Evolutionary conservation across 2,113 vertebrate genomes (phyloP).

Genomic region (Takifugu flavidus): DNA sequence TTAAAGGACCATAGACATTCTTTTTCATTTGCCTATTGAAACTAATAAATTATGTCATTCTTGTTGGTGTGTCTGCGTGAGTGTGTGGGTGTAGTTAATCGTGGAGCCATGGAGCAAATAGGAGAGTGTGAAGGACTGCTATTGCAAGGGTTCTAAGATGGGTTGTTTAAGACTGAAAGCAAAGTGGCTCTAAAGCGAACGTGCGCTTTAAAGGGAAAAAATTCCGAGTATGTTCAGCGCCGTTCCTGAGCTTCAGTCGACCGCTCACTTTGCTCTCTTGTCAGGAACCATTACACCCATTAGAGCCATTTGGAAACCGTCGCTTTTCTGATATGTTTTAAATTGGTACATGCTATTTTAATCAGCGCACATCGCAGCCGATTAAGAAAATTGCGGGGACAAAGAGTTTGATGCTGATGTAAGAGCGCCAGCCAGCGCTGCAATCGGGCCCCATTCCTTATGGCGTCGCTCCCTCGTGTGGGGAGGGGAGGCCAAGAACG

Average conservation of each 20-base stretch:
- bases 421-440: conserved; percentile 42
- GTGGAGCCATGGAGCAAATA: conserved; percentile 48
- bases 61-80: conserved; percentile 15
- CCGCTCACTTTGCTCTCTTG: conserved; percentile 40
- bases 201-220: conserved; percentile 28
- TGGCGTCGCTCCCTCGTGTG: conserved; percentile 48
- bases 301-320: conserved; percentile 49
- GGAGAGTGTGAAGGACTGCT: conserved; percentile 53
- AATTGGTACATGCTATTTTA: conserved; percentile 67
- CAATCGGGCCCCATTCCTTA: conserved; percentile 55
- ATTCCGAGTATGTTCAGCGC: conserved; percentile 21
- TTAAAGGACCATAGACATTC: conserved; percentile 74
- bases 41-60: conserved; percentile 63
- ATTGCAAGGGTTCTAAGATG: conserved; percentile 45
- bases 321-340: conserved; percentile 54
- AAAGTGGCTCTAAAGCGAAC: conserved; percentile 30
- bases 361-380: conserved; percentile 62
- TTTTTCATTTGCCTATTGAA: conserved; percentile 71
- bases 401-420: conserved; percentile 51
- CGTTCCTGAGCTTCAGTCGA: conserved; percentile 41
- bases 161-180: conserved; percentile 33
- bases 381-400: conserved; percentile 69
- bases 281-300: conserved; percentile 39
- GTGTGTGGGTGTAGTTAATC: conserved; percentile 47
- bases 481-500: conserved; percentile 30